phyloP scores from a whole-genome alignment of 2,888 invertebrate genomes.

The Cryptocephalus moraei region DNA sequence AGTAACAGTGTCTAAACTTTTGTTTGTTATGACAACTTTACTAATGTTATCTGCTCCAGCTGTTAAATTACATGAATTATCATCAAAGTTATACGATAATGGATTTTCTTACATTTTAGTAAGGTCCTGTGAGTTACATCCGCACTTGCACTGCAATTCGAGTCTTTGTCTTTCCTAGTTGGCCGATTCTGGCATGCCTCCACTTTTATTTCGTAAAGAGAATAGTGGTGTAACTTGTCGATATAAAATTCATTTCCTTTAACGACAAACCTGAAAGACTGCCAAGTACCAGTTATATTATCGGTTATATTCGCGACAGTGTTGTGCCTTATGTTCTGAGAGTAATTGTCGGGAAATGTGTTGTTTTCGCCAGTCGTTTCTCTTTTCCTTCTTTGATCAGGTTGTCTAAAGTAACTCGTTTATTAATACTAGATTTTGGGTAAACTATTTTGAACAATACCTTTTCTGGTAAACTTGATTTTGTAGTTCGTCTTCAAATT shows the following conservation, averaged over 20 bases:
- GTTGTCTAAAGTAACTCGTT: too few species aligned
- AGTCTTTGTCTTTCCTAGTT: constrained; percentile 37
- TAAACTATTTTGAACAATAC: constrained; percentile 6
- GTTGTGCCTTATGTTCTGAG: not conserved
- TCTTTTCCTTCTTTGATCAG: constrained; percentile 2
- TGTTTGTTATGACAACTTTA: constrained; percentile 42
- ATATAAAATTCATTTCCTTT: constrained; percentile 43
- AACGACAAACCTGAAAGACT: constrained; percentile 24
- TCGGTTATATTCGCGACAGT: constrained; percentile 22
- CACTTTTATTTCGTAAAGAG: constrained; percentile 64
- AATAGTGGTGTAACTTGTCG: constrained; percentile 61
- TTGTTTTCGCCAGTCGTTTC: not conserved
- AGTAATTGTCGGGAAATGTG: not conserved
- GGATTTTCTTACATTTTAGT: constrained; percentile 20
- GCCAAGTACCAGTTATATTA: constrained; percentile 23
- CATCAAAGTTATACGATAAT: not conserved
- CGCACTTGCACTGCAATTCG: constrained; percentile 45
- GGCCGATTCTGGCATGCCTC: constrained; percentile 65
- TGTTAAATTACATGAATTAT: constrained; percentile 29
- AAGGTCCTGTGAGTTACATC: constrained; percentile 40
- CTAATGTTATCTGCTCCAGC: constrained; percentile 58
- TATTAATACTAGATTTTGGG: too few species aligned
- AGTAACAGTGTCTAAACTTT: constrained; percentile 48
- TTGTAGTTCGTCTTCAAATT: constrained; percentile 73
- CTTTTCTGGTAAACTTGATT: constrained; percentile 59